Evolutionary conservation across 2,888 invertebrate species (phyloP), one percentile per base, ranked within the genome.

Genomic region (Thereva unica): DNA sequence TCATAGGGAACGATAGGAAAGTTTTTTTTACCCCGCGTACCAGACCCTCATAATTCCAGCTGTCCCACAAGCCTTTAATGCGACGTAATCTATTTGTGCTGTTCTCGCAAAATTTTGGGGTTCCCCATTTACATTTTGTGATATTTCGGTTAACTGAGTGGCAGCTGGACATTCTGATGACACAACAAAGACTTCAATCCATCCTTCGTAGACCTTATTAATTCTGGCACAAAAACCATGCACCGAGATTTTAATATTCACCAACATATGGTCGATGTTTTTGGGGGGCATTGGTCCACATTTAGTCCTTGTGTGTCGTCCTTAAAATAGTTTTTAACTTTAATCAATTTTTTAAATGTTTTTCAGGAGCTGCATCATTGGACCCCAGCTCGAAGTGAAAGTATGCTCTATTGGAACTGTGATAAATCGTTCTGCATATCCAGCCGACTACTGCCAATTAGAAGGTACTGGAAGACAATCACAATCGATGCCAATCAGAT

Each of bases 281-380:
- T 23, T 1, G 23, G 23, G 23, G 23, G 23, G 23, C 23, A 23
- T 23, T 23, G 23, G 23, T 23, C 2, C 1, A 23, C 23, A 23
- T 23, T 23, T 23, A 23, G 1, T 23, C 23, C 23, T 23, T 40
- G 38, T 3, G n/a, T 3, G 9, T 38, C 10, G 23, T n/a, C 10
- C 34, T 12, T 23, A 7, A 34, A 53, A 64, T 42, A 40, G 45
- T 64, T 12, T 49, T 64, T 40, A 52, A 34, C 52, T 53, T 47
- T 59, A 59, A 55, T 67, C 55, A 47, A 42, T 49, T 59, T 70
- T 70, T 71, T 68, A 66, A 52, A 70, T 64, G 72, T 71, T 59
- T 79, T 80, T 56, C 82, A 89, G 93, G 76, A 93, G 93, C 81
- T 93, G 93, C 80, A 84, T 94, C 75, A 92, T 93, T 71, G 91